Conservation (phyloP, 2,113 vertebrate genomes). For the Felis catus region F.catus_Fca126_mat1.0 CM031412.1:230945501-230946000, state of each 20-base stretch:
- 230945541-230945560: accelerated
- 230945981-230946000: conserved; percentile 91
- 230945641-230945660: no score
- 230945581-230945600: accelerated
- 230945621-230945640: not conserved
- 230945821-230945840: conserved; percentile 88
- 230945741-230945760: accelerated
- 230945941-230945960: conserved; percentile 91
- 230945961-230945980: conserved; percentile 91
- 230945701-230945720: not conserved
- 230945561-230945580: not conserved
- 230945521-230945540: not conserved
- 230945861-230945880: conserved; percentile 95
- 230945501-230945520: accelerated
- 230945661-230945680: accelerated
- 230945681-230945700: accelerated
- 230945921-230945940: conserved; percentile 83
- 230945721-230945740: accelerated
- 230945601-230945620: accelerated
- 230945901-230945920: conserved; percentile 88
- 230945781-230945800: conserved; percentile 75
- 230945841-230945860: conserved; percentile 91
- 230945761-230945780: conserved; percentile 71
- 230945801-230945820: conserved; percentile 82
- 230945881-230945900: conserved; percentile 97